Evolutionary conservation across 2,113 vertebrate species (phyloP).

Genomic region (Plecotus auritus): DNA sequence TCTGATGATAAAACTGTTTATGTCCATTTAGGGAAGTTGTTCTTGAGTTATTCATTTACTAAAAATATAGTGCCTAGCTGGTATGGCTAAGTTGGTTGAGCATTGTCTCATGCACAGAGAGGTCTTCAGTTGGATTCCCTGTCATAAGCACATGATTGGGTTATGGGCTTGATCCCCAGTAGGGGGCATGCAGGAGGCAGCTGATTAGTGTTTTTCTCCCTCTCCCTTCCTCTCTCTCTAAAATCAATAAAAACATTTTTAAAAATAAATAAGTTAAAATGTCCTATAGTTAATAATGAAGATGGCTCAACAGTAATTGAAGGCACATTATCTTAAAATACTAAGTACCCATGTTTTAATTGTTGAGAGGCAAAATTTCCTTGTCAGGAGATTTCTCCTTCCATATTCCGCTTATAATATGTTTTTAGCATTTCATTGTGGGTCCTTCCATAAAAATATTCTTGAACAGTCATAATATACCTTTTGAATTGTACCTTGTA

Average conservation of each 20-base stretch:
- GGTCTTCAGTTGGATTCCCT: neutral
- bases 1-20: neutral
- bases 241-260: neutral
- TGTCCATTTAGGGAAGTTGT: neutral
- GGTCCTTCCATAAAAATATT: slow-evolving; percentile 14
- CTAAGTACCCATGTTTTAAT: neutral
- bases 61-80: neutral
- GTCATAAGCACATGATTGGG: neutral
- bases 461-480: neutral
- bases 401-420: neutral
- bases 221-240: neutral
- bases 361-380: neutral
- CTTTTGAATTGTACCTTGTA: neutral
- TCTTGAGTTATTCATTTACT: slow-evolving; percentile 10
- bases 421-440: neutral
- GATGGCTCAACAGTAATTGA: neutral
- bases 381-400: neutral
- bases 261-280: neutral
- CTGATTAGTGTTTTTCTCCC: neutral
- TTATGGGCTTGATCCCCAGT: neutral
- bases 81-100: neutral
- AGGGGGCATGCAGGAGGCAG: neutral
- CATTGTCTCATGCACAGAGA: neutral
- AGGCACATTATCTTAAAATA: neutral
- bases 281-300: neutral